phyloP scores from a whole-genome alignment of 64 coral and sea anemone genomes.

The Porites lutea region DNA sequence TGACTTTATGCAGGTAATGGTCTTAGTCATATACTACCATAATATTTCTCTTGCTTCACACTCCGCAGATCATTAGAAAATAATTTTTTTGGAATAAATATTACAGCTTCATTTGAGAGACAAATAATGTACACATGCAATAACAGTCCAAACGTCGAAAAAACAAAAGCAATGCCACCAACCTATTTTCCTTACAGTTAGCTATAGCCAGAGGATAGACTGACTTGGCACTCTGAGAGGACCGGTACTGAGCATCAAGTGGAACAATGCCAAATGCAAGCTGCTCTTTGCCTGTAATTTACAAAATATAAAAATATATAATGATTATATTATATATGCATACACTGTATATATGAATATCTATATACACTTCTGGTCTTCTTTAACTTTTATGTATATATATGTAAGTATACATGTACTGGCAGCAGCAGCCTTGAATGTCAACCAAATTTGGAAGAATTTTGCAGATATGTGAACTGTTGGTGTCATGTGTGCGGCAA shows the following conservation, averaged over 20 bases:
- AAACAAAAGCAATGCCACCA: background rate
- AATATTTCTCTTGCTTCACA: constrained; percentile 3
- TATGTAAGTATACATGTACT: too few relatives aligned
- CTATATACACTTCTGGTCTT: too few relatives aligned
- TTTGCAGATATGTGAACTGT: too few relatives aligned
- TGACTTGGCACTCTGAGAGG: constrained; percentile 18
- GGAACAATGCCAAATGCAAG: constrained; percentile 8
- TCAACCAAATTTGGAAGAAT: too few relatives aligned
- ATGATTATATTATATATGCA: too few relatives aligned
- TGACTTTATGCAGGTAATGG: background rate
- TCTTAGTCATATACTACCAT: constrained; percentile 15
- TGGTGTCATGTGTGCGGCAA: too few relatives aligned
- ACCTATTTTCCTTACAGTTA: constrained; percentile 15
- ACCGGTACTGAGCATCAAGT: background rate
- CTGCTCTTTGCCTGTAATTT: constrained; percentile 20
- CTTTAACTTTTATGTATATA: too few relatives aligned
- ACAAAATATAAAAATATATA: too few relatives aligned
- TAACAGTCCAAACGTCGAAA: background rate
- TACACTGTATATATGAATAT: too few relatives aligned
- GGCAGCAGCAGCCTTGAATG: too few relatives aligned
- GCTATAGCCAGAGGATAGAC: constrained; percentile 18
- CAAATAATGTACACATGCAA: too few relatives aligned
- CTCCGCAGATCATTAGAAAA: background rate
- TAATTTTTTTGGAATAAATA: constrained; percentile 11
- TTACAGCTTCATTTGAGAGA: background rate